A percentile compares a stretch with the other conserved stretches of the same genome.
phyloP scores from a whole-genome alignment of 2,797 vertebrate genomes.

The Valencia hispanica region DNA sequence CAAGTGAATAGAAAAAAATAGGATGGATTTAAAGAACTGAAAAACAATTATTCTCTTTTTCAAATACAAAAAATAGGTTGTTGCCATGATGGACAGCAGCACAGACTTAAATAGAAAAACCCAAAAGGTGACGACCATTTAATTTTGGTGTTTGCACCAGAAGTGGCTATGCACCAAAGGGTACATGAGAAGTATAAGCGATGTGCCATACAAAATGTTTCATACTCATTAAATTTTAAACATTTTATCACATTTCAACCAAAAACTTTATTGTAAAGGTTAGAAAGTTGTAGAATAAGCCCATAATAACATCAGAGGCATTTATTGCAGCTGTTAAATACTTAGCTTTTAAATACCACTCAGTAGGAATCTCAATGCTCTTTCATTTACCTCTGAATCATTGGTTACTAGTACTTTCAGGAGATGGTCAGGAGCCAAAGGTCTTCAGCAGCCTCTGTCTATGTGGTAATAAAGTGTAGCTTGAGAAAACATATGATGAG shows the following conservation, averaged over 20 bases:
- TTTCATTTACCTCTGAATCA: background rate
- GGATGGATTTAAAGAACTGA: too few species aligned
- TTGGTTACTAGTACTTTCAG: background rate
- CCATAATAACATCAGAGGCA: too few species aligned
- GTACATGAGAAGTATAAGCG: background rate
- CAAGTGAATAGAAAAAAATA: background rate
- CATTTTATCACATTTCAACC: background rate
- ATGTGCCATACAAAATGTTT: background rate
- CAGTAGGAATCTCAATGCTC: background rate
- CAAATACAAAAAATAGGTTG: too few species aligned
- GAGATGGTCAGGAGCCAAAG: background rate
- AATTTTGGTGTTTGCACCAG: background rate
- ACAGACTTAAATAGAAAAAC: too few species aligned
- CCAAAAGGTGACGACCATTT: background rate
- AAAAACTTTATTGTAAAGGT: too few species aligned
- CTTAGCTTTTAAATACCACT: too few species aligned
- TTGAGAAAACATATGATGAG: background rate
- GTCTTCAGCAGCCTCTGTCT: background rate
- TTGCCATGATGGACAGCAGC: too few species aligned
- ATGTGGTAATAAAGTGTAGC: background rate
- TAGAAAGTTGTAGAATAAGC: too few species aligned
- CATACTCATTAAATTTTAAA: background rate
- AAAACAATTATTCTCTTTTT: too few species aligned
- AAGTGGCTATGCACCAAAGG: background rate
- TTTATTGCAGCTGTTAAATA: too few species aligned